Base-by-base conservation (phyloP, 2,113 vertebrate species). In the Ammospiza caudacuta region DNA sequence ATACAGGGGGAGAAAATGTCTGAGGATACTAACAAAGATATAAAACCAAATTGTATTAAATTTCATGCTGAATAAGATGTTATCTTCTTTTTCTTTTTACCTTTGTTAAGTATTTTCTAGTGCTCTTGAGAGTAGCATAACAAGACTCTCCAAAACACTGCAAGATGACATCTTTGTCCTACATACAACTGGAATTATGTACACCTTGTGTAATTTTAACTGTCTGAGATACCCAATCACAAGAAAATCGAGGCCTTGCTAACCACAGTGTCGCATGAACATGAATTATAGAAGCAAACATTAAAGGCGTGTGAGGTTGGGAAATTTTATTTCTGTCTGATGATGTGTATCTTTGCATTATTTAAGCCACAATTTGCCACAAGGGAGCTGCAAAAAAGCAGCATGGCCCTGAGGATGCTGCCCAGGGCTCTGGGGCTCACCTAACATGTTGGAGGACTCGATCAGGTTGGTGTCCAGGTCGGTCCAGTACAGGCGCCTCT, bases 401-500 rank as follows among this genome's bases (percentile, higher is more conserved):
- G 62, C 58, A 33, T 0, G 55, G 46, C 12, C 18, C 57, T 49
- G 12, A 19, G 1, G 3, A 11, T 2, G 8, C 57, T 47, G 58
- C 19, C 29, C 54, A 58, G 62, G 66, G 15, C 25, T 81, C 35
- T 19, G 61, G 22, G 61, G 21, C 89, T 97, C 96, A 99, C 99
- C 99, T 6, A 99, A 96, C 99, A 99, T 99, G 98, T 99, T 99
- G 89, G 99, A 99, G 9, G 99, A 99, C 75, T 99, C 99, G 29
- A 99, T 99, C 15, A 99, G 97, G 22, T 99, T 99, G 28, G 99
- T 99, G 94, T 99, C 99, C 17, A 99, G 97, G 96, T 99, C 99
- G 0, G 99, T 99, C 99, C 99, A 99, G 97, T 99, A 99, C 6
- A 99, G 98, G 14, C 99, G 98, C 4, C 99, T 98, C 96, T 99